Base-by-base conservation (phyloP, 2,113 vertebrate genomes). In the Empidonax alnorum region DNA sequence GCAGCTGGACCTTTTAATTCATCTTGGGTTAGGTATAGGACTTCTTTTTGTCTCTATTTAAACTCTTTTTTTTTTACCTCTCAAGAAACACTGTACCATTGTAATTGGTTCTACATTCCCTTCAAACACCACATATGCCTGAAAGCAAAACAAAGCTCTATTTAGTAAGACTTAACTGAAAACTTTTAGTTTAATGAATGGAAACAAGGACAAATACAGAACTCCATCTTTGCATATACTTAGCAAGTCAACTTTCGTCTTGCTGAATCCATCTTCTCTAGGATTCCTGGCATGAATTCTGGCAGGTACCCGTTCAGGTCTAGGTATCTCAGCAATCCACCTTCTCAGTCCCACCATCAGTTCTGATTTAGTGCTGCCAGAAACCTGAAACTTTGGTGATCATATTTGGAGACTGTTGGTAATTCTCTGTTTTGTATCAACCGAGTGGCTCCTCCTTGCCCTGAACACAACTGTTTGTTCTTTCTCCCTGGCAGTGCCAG, bases 21-120 rank as follows among this genome's bases (percentile, higher is more conserved):
- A 49, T 92, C 83, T 87, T 52, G 33, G 76, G 63, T 69, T 83
- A 62, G 58, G 39, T 83, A 53, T 63, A 42, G 79, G 28, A 39
- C 68, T 90, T 87, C 78, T 81, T 90, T 89, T 87, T 87, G 76
- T 78, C 73, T 95, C 89, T 75, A 67, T 81, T 93, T 84, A 84
- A 55, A 63, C 77, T 59, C 77, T 59, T 68, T 79, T 59, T 72
- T 79, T 85, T 68, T 79, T 59, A n/a, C 35, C 9, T 59, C 56
- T 84, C 25, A n/a, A 52, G 76, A 67, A 92, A 42, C 12, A 16
- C 35, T 44, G 65, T 67, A 10, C 55, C 8, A 0, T 75, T 12
- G 13, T 90, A 92, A 71, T 62, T 86, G 68, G 30, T 89, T 20
- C 44, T 81, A 18, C 12, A n/a, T 81, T 89, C 30, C 55, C 61